Conservation (phyloP, 2,797 vertebrate species). For the Rhinella marina region DNA sequence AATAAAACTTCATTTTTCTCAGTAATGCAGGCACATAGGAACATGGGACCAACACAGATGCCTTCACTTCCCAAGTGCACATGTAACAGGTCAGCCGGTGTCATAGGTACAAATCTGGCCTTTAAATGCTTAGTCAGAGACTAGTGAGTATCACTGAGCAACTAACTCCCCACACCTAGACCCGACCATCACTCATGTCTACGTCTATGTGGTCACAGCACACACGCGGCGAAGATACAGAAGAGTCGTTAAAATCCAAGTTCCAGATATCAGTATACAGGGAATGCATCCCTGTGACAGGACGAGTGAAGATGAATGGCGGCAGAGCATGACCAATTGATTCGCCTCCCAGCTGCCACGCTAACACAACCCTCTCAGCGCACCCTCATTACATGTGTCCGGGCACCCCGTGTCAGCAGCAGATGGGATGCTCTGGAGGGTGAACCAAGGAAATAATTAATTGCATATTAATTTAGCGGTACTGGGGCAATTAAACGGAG, state of each 20-base stretch:
- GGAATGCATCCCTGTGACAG: slow-evolving; percentile 81
- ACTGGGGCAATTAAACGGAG: slow-evolving; percentile 71
- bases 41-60: too few species aligned
- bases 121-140: background rate
- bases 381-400: slow-evolving; percentile 71
- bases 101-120: too few species aligned
- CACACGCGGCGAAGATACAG: slow-evolving; percentile 64
- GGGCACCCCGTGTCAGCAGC: slow-evolving; percentile 73
- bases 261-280: slow-evolving; percentile 83
- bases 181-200: background rate
- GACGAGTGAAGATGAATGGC: slow-evolving; percentile 81
- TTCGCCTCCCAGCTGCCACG: slow-evolving; percentile 80
- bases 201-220: background rate
- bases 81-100: too few species aligned
- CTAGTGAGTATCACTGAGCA: background rate
- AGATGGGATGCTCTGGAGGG: slow-evolving; percentile 78
- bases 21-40: too few species aligned
- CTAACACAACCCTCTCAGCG: slow-evolving; percentile 75
- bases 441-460: slow-evolving; percentile 71
- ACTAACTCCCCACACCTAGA: background rate
- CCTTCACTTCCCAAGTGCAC: too few species aligned
- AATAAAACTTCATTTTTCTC: too few species aligned
- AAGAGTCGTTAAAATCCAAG: slow-evolving; percentile 79
- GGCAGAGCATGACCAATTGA: slow-evolving; percentile 84
- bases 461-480: slow-evolving; percentile 75